Conservation (phyloP, 2,888 invertebrate species). For the Omphaloscelis lunosa region DNA sequence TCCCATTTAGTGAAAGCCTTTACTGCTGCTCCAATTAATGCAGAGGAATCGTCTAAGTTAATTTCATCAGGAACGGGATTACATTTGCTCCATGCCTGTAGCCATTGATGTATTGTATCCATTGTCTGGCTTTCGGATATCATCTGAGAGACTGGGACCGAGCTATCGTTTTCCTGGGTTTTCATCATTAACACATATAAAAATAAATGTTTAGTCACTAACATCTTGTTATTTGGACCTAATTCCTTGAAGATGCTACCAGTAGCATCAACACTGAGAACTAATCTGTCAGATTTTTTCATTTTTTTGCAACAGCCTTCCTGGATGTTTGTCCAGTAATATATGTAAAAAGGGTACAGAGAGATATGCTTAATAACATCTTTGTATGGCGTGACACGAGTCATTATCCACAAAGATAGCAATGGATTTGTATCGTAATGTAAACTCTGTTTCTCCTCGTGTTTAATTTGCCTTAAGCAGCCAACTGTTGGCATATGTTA, state of each 20-base stretch:
- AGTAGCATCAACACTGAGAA: constrained; percentile 16
- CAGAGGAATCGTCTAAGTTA: constrained; percentile 28
- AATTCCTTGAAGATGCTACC: not conserved
- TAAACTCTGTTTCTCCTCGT: constrained; percentile 7
- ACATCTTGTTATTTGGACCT: constrained; percentile 20
- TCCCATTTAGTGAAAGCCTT: constrained; percentile 35
- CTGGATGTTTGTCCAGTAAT: too few species aligned
- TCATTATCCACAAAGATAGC: constrained; percentile 9
- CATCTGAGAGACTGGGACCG: constrained; percentile 26
- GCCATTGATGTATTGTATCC: constrained; percentile 30
- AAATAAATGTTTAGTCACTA: constrained; percentile 35
- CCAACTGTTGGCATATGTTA: constrained; percentile 1
- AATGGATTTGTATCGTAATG: constrained; percentile 3
- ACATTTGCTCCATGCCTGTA: constrained; percentile 22
- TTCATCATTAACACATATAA: constrained; percentile 25
- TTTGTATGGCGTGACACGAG: constrained; percentile 6
- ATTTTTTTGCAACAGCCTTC: constrained; percentile 6
- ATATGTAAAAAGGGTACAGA: constrained; percentile 2
- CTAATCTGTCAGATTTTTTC: constrained; percentile 14
- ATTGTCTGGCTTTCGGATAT: constrained; percentile 33
- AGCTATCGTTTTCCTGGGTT: constrained; percentile 9
- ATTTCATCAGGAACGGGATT: constrained; percentile 37
- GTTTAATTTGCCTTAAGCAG: constrained; percentile 2
- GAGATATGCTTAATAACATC: not conserved
- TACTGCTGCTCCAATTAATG: constrained; percentile 29